Evolutionary conservation across 1,140 invertebrate genomes (phyloP).

Genomic region (Rhopalosiphum maidis): DNA sequence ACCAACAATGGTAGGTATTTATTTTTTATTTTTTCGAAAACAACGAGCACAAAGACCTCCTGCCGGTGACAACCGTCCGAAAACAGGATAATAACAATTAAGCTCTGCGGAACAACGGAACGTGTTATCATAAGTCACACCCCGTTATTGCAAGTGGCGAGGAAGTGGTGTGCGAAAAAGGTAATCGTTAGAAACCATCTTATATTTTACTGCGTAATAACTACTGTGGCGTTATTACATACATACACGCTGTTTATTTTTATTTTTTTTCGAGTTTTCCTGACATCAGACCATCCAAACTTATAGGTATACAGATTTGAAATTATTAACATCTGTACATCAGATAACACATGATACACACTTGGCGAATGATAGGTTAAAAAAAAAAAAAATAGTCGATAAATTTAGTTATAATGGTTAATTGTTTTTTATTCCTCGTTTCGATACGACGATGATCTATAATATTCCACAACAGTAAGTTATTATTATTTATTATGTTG

Average conservation of each 20-base stretch:
- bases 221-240: too few relatives aligned
- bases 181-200: neutral
- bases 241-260: too few relatives aligned
- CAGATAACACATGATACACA: too few relatives aligned
- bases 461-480: neutral
- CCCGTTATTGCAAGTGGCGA: neutral
- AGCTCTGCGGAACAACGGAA: neutral
- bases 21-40: neutral
- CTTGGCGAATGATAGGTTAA: neutral
- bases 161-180: neutral
- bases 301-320: too few relatives aligned
- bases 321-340: too few relatives aligned
- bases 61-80: neutral
- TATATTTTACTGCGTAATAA: neutral
- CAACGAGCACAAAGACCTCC: neutral
- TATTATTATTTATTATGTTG: neutral
- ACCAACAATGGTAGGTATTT: neutral
- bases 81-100: neutral
- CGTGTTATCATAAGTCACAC: neutral
- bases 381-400: neutral
- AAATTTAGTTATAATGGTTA: neutral
- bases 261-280: too few relatives aligned
- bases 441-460: too few relatives aligned
- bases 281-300: too few relatives aligned
- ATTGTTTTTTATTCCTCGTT: neutral